Evolutionary conservation across 2,113 vertebrate genomes (phyloP).

Genomic region (Otus sunia): DNA sequence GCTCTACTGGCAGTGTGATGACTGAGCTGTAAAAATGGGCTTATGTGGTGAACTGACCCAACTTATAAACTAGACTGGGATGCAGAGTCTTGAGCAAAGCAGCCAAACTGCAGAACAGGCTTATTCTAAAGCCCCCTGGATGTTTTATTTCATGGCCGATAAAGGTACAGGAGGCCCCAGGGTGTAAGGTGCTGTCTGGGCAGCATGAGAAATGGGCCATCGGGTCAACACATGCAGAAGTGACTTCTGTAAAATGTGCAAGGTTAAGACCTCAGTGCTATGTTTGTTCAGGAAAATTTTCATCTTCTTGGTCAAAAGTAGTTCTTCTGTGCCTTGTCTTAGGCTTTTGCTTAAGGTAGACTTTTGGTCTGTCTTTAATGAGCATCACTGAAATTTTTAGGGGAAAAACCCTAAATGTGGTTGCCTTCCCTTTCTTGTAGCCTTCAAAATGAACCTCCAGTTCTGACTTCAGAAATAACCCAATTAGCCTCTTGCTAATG

Average conservation of each 20-base stretch:
- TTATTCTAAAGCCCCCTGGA: not conserved
- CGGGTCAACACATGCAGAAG: not conserved
- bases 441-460: not conserved
- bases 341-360: not conserved
- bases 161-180: not conserved
- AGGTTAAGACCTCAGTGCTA: not conserved
- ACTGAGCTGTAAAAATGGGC: not conserved
- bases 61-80: not conserved
- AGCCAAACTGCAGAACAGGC: not conserved
- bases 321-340: not conserved
- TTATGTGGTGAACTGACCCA: not conserved
- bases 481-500: not conserved
- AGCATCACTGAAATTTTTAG: not conserved
- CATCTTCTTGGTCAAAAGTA: not conserved
- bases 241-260: not conserved
- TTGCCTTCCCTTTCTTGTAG: not conserved
- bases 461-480: not conserved
- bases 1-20: not conserved
- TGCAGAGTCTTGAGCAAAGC: not conserved
- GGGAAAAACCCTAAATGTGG: rapidly evolving
- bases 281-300: not conserved
- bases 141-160: not conserved
- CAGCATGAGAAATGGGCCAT: not conserved
- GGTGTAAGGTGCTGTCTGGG: not conserved
- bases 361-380: not conserved